phyloP scores from a whole-genome alignment of 2,888 invertebrate genomes.

The Sarcophaga caerulescens region DNA sequence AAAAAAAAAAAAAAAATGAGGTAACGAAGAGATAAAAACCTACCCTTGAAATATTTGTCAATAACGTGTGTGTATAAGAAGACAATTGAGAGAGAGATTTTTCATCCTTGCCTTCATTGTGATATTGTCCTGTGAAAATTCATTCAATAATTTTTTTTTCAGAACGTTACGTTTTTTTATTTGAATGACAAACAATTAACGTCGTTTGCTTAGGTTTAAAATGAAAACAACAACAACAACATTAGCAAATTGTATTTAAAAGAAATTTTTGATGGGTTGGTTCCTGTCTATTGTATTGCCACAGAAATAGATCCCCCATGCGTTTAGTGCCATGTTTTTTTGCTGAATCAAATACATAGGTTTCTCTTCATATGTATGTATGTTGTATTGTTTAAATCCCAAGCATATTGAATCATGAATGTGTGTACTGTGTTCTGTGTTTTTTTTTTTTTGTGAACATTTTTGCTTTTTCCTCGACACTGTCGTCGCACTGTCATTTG shows the following conservation, averaged over 20 bases:
- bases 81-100: no score
- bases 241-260: slow-evolving; percentile 29
- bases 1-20: no score
- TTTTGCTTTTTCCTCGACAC: slow-evolving; percentile 3
- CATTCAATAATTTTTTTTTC: neutral
- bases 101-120: neutral
- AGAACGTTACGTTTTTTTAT: slow-evolving; percentile 7
- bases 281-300: slow-evolving; percentile 68
- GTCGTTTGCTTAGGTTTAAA: slow-evolving; percentile 34
- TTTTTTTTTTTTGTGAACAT: slow-evolving; percentile 29
- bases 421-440: neutral
- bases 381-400: neutral
- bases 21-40: no score
- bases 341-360: slow-evolving; percentile 13
- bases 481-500: slow-evolving; percentile 54
- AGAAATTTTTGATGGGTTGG: slow-evolving; percentile 64
- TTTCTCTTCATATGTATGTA: slow-evolving; percentile 18
- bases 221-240: neutral
- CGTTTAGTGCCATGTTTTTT: neutral
- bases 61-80: no score
- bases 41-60: no score
- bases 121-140: neutral
- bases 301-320: slow-evolving; percentile 10
- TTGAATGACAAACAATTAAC: slow-evolving; percentile 52
- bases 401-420: neutral